phyloP scores from a whole-genome alignment of 2,113 vertebrate species.

The Triplophysa tibetana region DNA sequence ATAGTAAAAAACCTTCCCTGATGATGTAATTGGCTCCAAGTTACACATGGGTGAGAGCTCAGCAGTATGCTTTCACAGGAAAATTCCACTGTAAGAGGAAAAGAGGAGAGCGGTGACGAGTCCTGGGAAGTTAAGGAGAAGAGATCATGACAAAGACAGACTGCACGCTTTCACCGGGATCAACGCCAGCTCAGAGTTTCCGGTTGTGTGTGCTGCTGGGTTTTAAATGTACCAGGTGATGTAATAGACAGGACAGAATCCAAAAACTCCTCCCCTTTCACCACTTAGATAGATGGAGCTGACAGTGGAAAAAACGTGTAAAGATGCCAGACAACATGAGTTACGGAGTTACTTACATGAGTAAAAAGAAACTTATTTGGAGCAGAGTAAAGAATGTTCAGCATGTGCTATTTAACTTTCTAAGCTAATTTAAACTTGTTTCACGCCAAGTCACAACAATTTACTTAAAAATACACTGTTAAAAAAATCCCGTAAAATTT shows the following conservation, averaged over 20 bases:
- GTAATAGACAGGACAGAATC: not conserved
- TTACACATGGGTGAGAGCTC: not conserved
- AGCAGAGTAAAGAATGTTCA: not conserved
- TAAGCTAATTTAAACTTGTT: not conserved
- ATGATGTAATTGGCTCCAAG: not conserved
- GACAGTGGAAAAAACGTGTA: not conserved
- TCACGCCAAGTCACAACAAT: not conserved
- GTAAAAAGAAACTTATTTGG: not conserved
- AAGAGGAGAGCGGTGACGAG: not conserved
- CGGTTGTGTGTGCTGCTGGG: no score
- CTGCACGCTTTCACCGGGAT: no score
- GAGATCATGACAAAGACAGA: not conserved
- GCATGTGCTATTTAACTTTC: not conserved
- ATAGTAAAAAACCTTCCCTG: not conserved
- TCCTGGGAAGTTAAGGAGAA: constrained; percentile 5
- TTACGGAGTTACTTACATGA: not conserved
- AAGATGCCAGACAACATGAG: not conserved
- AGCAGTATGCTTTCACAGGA: not conserved
- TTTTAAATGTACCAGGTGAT: no score
- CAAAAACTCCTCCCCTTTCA: not conserved
- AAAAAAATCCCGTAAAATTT: no score
- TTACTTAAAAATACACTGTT: not conserved
- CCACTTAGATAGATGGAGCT: not conserved
- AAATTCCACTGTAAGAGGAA: not conserved
- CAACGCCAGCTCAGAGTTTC: no score